Percentiles rank a stretch among this genome's conserved stretches.
Conservation (phyloP, 2,797 vertebrate species). For the Etheostoma perlongum region DNA sequence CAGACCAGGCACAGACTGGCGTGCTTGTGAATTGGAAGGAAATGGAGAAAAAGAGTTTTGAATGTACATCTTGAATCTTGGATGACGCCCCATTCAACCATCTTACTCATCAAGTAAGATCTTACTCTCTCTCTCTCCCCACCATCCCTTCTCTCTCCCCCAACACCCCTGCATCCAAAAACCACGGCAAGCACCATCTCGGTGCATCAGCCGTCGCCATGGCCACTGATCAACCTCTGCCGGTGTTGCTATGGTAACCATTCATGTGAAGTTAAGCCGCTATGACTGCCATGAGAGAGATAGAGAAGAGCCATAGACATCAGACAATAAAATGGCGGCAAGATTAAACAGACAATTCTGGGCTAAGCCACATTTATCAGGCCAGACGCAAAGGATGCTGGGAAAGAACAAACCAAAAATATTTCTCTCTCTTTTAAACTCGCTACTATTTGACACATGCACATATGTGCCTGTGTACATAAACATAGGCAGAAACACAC, state of each 20-base stretch:
- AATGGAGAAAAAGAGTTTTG: conserved; percentile 6
- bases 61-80: background rate
- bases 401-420: conserved; percentile 54
- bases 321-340: conserved; percentile 81
- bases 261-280: conserved; percentile 76
- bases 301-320: conserved; percentile 59
- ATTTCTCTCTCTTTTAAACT: conserved; percentile 21
- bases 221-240: conserved; percentile 79
- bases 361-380: conserved; percentile 69
- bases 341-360: conserved; percentile 78
- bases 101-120: conserved; percentile 24
- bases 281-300: conserved; percentile 73
- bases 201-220: conserved; percentile 74
- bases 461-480: conserved; percentile 38
- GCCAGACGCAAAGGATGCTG: conserved; percentile 70
- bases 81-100: background rate
- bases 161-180: conserved; percentile 38
- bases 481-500: conserved; percentile 14
- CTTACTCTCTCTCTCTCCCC: background rate
- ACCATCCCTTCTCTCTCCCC: background rate
- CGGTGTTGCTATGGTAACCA: conserved; percentile 82
- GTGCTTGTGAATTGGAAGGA: conserved; percentile 1
- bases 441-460: conserved; percentile 50
- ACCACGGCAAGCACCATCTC: conserved; percentile 64
- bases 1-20: conserved; percentile 1